Conservation (phyloP, 2,888 invertebrate genomes). For the Hylaea fasciaria region DNA sequence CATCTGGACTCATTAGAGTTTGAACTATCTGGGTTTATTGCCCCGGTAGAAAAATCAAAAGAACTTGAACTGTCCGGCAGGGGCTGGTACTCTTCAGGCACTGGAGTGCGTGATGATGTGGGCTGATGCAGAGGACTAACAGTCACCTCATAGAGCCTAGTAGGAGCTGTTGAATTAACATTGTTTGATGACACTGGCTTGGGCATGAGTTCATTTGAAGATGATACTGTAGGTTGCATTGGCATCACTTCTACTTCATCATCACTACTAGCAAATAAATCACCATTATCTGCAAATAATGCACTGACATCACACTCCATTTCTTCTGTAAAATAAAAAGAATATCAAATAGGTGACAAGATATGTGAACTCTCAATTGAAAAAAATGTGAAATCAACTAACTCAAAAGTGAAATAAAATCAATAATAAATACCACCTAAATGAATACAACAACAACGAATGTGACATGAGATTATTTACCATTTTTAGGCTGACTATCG, state of each 20-base stretch:
- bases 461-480: conserved; percentile 50
- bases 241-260: conserved; percentile 83
- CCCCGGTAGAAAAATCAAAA: conserved; percentile 62
- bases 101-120: conserved; percentile 70
- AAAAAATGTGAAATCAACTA: neutral
- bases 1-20: conserved; percentile 50
- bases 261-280: conserved; percentile 66
- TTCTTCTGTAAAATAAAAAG: conserved; percentile 77
- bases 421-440: neutral
- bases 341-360: conserved; percentile 10
- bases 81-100: conserved; percentile 80
- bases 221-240: conserved; percentile 51
- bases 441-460: neutral
- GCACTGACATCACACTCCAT: conserved; percentile 85
- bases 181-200: conserved; percentile 71
- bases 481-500: conserved; percentile 70
- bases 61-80: conserved; percentile 77
- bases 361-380: neutral
- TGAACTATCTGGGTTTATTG: conserved; percentile 57
- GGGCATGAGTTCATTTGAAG: conserved; percentile 51
- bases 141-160: conserved; percentile 65
- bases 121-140: conserved; percentile 63
- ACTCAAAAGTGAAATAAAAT: too few relatives aligned
- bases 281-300: conserved; percentile 83
- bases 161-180: conserved; percentile 70